These are phyloP conservation scores for Drosophila sechellia DNA, from an alignment of 1,140 invertebrate genomes.

Conservation along the genomic window DNA sequence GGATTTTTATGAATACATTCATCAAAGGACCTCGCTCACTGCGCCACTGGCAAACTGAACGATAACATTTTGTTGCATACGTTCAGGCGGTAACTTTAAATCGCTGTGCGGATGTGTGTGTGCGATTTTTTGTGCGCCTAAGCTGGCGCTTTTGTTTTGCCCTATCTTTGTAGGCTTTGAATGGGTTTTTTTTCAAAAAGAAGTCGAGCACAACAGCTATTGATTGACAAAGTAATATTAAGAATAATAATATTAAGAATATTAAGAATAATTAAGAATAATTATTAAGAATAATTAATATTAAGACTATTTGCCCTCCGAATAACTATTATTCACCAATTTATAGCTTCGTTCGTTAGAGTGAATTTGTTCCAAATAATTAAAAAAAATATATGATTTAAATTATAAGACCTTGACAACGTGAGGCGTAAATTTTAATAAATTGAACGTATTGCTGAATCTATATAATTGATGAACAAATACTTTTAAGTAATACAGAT, in stretches of 20 bases:
- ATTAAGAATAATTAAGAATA: too few species aligned
- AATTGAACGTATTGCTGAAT: too few species aligned
- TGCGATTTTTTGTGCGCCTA: constrained; percentile 16
- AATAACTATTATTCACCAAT: too few species aligned
- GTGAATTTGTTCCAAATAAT: neutral
- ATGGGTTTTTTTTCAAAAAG: constrained; percentile 5
- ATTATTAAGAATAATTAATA: too few species aligned
- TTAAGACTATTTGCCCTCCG: too few species aligned
- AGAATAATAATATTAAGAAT: too few species aligned
- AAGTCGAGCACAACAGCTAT: constrained; percentile 8
- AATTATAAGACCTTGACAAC: too few species aligned
- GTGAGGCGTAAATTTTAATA: too few species aligned
- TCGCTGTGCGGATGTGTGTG: neutral
- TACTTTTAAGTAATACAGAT: too few species aligned
- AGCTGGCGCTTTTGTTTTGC: constrained; percentile 51
- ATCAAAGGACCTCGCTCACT: constrained; percentile 59
- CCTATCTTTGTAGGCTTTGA: constrained; percentile 6
- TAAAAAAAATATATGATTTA: too few species aligned
- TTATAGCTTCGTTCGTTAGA: neutral
- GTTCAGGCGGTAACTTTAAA: constrained; percentile 15
- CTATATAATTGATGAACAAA: too few species aligned
- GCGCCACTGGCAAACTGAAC: constrained; percentile 19
- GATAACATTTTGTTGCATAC: constrained; percentile 51
- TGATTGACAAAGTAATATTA: constrained; percentile 10
- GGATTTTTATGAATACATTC: constrained; percentile 83